phyloP scores from a whole-genome alignment of 37 sponge, comb jelly and placozoan genomes.

The Halisarca cf. caerulea region DNA sequence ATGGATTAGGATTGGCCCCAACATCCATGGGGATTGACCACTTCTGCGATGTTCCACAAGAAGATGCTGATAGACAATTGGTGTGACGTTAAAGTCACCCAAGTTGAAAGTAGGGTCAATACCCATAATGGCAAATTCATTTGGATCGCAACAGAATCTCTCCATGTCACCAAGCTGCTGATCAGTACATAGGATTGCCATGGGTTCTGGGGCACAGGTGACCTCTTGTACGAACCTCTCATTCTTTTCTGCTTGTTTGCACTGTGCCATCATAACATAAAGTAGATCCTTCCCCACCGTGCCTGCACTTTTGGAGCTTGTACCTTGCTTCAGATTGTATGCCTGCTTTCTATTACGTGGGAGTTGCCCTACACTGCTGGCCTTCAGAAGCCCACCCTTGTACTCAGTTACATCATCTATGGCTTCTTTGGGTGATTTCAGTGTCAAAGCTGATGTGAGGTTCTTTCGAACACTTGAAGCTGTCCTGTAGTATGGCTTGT shows the following conservation, averaged over 20 bases:
- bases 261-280: not conserved
- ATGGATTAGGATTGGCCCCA: slow-evolving; percentile 8
- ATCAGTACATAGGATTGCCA: not conserved
- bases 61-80: not conserved
- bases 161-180: not conserved
- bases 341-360: not conserved
- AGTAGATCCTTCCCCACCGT: not conserved
- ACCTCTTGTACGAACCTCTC: not conserved
- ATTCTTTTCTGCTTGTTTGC: not conserved
- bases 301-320: not conserved
- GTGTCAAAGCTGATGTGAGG: not conserved
- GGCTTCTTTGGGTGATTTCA: slow-evolving; percentile 12
- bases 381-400: slow-evolving; percentile 4
- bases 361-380: not conserved
- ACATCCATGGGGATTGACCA: not conserved
- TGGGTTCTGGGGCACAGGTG: not conserved
- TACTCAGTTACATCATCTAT: not conserved
- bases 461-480: not conserved
- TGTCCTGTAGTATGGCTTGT: slow-evolving; percentile 10
- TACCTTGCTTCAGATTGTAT: not conserved
- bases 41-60: not conserved
- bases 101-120: not conserved
- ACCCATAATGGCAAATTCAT: not conserved
- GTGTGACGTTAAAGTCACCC: not conserved
- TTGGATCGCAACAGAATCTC: not conserved